These are phyloP conservation scores for Merops nubicus DNA, from an alignment of 2,113 vertebrate genomes.

Conservation along the genomic window DNA sequence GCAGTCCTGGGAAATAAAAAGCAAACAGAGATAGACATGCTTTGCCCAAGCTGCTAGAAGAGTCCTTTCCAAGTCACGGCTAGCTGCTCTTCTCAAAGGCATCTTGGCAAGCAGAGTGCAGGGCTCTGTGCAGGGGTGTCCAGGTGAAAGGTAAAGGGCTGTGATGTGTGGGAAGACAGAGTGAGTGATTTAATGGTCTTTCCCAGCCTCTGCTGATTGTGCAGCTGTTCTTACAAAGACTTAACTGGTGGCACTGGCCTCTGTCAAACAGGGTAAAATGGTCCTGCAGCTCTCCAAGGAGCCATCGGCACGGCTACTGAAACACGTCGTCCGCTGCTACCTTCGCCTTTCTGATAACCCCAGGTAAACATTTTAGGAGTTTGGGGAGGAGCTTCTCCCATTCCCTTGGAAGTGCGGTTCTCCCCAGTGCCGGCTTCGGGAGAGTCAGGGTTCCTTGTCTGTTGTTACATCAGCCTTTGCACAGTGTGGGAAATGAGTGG, in stretches of 20 bases:
- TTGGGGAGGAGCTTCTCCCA: neutral
- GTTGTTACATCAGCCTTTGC: neutral
- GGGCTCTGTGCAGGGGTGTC: accelerated
- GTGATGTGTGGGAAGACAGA: accelerated
- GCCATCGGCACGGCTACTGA: slow-evolving; percentile 92
- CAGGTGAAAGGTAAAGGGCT: neutral
- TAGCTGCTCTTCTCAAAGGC: neutral
- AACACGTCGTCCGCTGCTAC: slow-evolving; percentile 97
- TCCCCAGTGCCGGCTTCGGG: accelerated
- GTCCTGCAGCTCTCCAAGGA: slow-evolving; percentile 98
- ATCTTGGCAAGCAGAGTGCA: neutral
- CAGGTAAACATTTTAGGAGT: slow-evolving; percentile 86
- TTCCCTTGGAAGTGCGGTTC: neutral
- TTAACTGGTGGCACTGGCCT: neutral
- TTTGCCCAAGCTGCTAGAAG: neutral
- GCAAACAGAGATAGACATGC: neutral
- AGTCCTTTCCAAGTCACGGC: neutral
- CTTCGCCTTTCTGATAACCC: slow-evolving; percentile 97
- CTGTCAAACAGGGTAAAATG: slow-evolving; percentile 91
- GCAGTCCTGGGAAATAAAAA: neutral
- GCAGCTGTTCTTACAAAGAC: neutral
- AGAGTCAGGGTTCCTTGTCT: neutral
- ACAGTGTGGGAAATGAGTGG: neutral
- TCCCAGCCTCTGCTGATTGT: neutral
- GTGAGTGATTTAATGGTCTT: neutral